Percentiles rank a stretch among this genome's conserved stretches.
Conservation (phyloP, 2,888 invertebrate species). For the Dynastes grantii region DNA sequence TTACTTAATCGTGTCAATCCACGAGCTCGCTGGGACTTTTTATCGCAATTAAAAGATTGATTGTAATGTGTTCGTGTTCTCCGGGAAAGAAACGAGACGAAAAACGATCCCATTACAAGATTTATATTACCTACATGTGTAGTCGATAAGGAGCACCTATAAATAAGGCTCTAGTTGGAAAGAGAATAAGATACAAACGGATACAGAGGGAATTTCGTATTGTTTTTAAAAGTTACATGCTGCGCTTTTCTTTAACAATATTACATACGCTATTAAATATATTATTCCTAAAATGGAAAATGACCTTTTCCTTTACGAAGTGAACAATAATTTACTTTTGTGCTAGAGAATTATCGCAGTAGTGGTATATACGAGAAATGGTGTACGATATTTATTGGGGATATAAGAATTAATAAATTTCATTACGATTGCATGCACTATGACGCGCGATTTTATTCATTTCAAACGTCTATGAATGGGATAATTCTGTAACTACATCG, state of each 20-base stretch:
- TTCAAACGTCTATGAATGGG: neutral
- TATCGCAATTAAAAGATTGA: neutral
- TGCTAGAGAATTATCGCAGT: neutral
- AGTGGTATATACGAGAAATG: neutral
- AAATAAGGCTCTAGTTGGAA: neutral
- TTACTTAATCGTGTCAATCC: too few relatives aligned
- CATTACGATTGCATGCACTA: neutral
- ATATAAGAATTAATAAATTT: slow-evolving; percentile 6
- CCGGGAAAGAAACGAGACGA: neutral
- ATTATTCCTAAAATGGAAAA: slow-evolving; percentile 8
- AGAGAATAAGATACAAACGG: neutral
- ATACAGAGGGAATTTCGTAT: neutral
- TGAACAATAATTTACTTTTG: neutral
- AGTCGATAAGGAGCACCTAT: neutral
- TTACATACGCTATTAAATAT: neutral
- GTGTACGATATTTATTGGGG: neutral
- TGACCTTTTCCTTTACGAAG: slow-evolving; percentile 1
- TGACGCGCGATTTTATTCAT: neutral
- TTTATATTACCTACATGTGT: neutral
- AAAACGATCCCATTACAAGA: neutral
- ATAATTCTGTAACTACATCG: too few relatives aligned
- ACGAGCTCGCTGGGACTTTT: neutral
- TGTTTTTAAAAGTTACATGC: neutral
- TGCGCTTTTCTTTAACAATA: neutral
- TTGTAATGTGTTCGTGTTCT: neutral